Evolutionary conservation across 2,113 vertebrate genomes (phyloP), one percentile per base, ranked within the genome.

Genomic region (Microtus montanus): DNA sequence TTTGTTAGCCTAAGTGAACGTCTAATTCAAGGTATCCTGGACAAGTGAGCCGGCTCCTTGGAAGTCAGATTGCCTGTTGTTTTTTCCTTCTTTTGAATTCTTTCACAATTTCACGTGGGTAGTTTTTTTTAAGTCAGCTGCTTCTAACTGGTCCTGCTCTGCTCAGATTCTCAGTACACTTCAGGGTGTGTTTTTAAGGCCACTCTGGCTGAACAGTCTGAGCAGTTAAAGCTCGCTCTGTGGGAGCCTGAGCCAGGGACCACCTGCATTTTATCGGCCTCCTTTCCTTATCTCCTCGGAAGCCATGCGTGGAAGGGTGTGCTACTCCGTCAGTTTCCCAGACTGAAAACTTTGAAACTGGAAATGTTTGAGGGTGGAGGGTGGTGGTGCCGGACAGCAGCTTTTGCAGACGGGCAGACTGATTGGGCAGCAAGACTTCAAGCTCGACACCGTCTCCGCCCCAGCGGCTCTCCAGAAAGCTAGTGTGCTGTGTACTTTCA

Each of bases 291-390:
- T 89, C 54, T 88, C 61, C 80, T 74, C 91, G 47, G 66, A 73
- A 75, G 28, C 68, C 11, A 28, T 66, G 19, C 22, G 2, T 14
- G 28, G 89, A 94, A 89, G 54, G 47, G 20, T n/a, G 49, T 52
- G n/a, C 80, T 87, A 83, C 63, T 89, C 86, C 49, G 77, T 73
- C n/a, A 44, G 54, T 58, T 90, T 92, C 54, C 47, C 30, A 47
- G 49, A 68, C 75, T 90, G 71, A 95, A 75, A 90, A 87, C 83
- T n/a, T 94, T 79, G 71, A 92, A 61, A 35, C 38, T 19, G 61
- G 89, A 63, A n/a, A 63, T 86, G 3, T 82, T 90, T 30, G 30
- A 77, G 66, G 28, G 47, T 70, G 74, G 24, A 75, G 24, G 90
- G 35, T 52, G 24, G n/a, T 47, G 24, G 41, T 47, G 8, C 28